Evolutionary conservation across 2,113 vertebrate species (phyloP).

Genomic region (Pseudopipra pipra): DNA sequence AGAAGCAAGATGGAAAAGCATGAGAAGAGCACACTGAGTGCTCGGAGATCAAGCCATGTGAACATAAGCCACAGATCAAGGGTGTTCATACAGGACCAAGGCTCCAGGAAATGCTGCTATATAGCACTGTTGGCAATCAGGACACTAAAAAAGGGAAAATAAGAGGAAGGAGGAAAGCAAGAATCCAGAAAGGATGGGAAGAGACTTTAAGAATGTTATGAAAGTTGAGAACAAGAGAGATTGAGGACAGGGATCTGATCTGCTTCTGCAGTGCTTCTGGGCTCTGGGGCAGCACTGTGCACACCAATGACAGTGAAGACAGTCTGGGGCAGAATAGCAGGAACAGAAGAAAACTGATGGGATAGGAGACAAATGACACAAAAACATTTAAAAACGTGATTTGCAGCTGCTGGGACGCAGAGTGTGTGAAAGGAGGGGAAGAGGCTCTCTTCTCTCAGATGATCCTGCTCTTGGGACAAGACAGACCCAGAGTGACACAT

Average conservation of each 20-base stretch:
- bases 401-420: background rate
- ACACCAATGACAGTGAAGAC: background rate
- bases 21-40: rapidly evolving
- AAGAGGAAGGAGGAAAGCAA: background rate
- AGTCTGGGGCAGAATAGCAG: background rate
- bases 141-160: background rate
- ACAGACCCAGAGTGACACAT: background rate
- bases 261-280: background rate
- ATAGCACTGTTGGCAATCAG: background rate
- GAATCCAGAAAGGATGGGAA: background rate
- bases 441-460: background rate
- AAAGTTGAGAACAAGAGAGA: background rate
- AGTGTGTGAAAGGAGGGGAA: background rate
- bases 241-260: background rate
- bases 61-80: background rate
- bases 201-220: background rate
- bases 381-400: background rate
- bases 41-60: background rate
- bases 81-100: background rate
- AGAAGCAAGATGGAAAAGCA: background rate
- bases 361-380: background rate
- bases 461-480: background rate
- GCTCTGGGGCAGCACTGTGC: background rate
- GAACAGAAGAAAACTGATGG: background rate
- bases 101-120: background rate